Conservation (phyloP, 2,113 vertebrate genomes). For the Camelus bactrianus region DNA sequence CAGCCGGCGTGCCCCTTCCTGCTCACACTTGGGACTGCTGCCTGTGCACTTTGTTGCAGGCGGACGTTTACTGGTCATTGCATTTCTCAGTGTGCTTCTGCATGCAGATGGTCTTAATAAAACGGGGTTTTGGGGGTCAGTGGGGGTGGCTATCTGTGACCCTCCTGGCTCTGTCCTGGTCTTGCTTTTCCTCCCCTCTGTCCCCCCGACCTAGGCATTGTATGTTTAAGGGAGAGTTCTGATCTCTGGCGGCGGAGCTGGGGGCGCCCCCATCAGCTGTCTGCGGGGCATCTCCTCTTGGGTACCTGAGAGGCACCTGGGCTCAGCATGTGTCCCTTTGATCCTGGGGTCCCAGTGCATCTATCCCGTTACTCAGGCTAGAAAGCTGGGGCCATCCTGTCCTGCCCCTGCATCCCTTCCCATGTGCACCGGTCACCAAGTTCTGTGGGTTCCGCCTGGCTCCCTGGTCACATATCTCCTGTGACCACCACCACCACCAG, state of each 20-base stretch:
- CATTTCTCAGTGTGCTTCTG: not conserved
- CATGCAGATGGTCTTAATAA: not conserved
- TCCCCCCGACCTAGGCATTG: accelerated
- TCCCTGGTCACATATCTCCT: accelerated
- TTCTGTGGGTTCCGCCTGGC: not conserved
- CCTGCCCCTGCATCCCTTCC: not conserved
- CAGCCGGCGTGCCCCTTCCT: accelerated
- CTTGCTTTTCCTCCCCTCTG: not conserved
- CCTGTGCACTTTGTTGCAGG: accelerated
- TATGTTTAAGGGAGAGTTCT: accelerated
- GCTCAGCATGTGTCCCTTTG: not conserved
- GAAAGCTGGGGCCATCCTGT: not conserved
- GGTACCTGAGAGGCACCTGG: not conserved
- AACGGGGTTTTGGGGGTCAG: accelerated
- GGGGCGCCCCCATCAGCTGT: not conserved
- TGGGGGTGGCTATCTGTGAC: too few relatives aligned
- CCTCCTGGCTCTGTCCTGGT: not conserved
- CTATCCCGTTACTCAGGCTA: too few relatives aligned
- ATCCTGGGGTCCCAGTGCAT: not conserved
- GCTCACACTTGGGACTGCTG: accelerated
- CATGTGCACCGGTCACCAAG: accelerated
- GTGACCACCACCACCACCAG: not conserved
- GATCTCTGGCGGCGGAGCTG: accelerated
- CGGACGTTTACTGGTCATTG: too few relatives aligned
- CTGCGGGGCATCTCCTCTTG: not conserved